phyloP scores from a whole-genome alignment of 2,888 invertebrate species.

The Monochamus alternatus region DNA sequence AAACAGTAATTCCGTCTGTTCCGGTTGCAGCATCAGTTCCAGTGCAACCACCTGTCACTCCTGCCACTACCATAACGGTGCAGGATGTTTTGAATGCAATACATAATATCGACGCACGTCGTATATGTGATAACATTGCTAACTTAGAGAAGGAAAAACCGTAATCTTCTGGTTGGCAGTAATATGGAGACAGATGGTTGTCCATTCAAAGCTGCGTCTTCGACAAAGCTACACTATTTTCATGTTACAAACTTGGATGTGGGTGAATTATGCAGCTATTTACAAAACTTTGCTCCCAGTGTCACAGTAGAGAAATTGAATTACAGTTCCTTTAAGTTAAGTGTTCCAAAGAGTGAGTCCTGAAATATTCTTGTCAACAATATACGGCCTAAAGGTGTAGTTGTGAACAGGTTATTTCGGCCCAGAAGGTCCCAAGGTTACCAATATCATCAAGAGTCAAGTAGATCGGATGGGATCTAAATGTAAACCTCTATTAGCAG shows the following conservation, averaged over 20 bases:
- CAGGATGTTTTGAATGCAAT: background rate
- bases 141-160: background rate
- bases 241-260: background rate
- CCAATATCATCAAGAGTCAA: too few relatives aligned
- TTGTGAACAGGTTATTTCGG: too few relatives aligned
- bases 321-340: background rate
- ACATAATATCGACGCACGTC: background rate
- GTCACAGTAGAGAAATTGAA: background rate
- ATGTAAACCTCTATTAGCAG: too few relatives aligned
- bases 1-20: too few relatives aligned
- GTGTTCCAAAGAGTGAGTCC: background rate
- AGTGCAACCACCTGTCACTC: too few relatives aligned
- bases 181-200: too few relatives aligned
- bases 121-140: background rate
- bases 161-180: background rate
- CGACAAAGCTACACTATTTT: background rate
- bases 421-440: too few relatives aligned
- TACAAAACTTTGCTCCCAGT: background rate
- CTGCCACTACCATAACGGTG: background rate
- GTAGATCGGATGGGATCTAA: too few relatives aligned
- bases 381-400: background rate
- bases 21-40: too few relatives aligned
- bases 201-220: background rate
- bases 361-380: too few relatives aligned
- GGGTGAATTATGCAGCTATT: background rate